Evolutionary conservation across 1,140 invertebrate genomes (phyloP), one percentile per base, ranked within the genome.

Genomic region (Colletes latitarsis): DNA sequence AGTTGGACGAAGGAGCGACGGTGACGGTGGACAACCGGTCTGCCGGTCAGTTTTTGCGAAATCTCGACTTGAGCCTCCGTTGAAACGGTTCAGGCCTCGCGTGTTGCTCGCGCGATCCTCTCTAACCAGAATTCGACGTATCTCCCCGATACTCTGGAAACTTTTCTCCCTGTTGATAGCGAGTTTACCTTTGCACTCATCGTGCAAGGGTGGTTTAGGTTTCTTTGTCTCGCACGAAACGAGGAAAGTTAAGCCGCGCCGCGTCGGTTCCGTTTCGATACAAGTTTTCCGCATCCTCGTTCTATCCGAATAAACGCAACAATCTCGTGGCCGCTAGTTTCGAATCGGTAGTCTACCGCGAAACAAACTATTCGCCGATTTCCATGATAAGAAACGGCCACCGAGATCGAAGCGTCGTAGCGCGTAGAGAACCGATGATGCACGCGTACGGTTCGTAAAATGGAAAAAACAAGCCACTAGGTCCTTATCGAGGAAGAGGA

Each of bases 41-140:
- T 76, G 68, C 57, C 77, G 71, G 83, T 76, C 46, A 85, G 81
- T 85, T 85, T 85, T 85, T 85, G 81, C 81, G 53, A 14, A 78
- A 69, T 71, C 66, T 69, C 19, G 8, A 9, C 68, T 77, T 30
- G 41, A 21, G 53, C 14, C 12, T 19, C 39, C 17, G 60, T 14
- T 66, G 67, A 76, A 52, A 82, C 62, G 76, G 63, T 68, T 67
- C 55, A 57, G 39, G 17, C 41, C 8, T 53, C 70, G 52, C 43
- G 41, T 62, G 10, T 64, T 64, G 57, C 49, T 12, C 55, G 52
- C 41, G 14, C 14, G 21, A 21, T 39, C 46, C 55, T 55, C 68
- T 19, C 19, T 12, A 67, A 52, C 19, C 57, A 53, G 46, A 14
- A 78, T 21, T 58, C 70, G 17, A 12, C 17, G 14, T 12, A 19